Conservation (phyloP, 30 jellyfish, hydroid and myxozoan genomes). For the Nemopilema nomurai region DNA sequence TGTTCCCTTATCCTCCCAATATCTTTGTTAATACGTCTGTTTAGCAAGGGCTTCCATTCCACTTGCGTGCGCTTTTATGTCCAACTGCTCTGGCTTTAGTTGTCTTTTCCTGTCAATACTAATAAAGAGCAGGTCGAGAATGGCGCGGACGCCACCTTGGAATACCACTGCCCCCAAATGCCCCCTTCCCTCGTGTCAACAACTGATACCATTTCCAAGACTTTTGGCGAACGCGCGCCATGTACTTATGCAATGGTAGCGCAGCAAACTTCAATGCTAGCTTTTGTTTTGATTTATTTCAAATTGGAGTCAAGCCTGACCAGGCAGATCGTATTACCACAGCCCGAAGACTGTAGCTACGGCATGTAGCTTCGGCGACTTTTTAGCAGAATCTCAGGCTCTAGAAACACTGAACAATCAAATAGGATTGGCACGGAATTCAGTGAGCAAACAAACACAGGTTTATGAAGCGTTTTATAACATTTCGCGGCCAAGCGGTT, state of each 20-base stretch:
- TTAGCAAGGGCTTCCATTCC: neutral
- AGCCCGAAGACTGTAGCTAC: neutral
- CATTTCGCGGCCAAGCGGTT: neutral
- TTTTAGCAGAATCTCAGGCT: neutral
- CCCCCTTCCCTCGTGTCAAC: no score
- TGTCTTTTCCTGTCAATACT: neutral
- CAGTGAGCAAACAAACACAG: neutral
- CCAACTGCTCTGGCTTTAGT: neutral
- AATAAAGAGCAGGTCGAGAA: no score
- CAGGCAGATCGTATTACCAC: neutral
- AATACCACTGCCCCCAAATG: no score
- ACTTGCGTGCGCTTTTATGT: neutral
- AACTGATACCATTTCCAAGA: no score
- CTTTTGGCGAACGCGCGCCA: neutral
- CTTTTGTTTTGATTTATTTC: neutral
- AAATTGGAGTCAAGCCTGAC: neutral
- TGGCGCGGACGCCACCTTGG: no score
- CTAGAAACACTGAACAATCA: neutral
- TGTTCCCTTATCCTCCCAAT: neutral
- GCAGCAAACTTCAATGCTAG: no score
- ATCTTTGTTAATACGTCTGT: neutral
- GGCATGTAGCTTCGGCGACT: neutral
- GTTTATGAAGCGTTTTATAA: neutral
- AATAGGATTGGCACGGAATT: neutral
- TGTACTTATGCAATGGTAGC: neutral